These are phyloP conservation scores for Aethes cnicana DNA, from an alignment of 2,888 invertebrate species.

Conservation along the genomic window DNA sequence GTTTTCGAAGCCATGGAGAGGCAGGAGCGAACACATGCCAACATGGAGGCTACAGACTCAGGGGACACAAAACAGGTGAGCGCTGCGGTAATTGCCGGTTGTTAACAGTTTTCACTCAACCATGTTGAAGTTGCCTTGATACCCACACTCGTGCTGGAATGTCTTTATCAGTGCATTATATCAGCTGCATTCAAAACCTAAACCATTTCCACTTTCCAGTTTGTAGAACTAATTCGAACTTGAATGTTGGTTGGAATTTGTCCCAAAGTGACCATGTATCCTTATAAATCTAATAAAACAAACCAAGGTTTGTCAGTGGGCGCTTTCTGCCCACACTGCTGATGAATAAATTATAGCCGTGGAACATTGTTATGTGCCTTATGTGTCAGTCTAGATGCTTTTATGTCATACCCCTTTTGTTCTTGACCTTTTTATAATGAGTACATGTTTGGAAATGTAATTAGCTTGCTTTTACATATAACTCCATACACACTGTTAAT, in stretches of 20 bases:
- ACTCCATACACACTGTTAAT: not conserved
- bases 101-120: slow-evolving; percentile 57
- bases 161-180: slow-evolving; percentile 20
- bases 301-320: slow-evolving; percentile 74
- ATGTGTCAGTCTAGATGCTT: slow-evolving; percentile 59
- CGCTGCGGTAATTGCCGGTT: slow-evolving; percentile 69
- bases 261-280: slow-evolving; percentile 45
- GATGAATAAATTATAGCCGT: slow-evolving; percentile 75
- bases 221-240: slow-evolving; percentile 16
- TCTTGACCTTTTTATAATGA: slow-evolving; percentile 43
- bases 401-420: slow-evolving; percentile 49
- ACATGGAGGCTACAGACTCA: slow-evolving; percentile 84
- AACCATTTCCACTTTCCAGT: too few species aligned
- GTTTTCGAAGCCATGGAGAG: slow-evolving; percentile 76
- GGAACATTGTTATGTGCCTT: slow-evolving; percentile 72
- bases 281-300: slow-evolving; percentile 54
- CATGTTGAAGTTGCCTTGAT: slow-evolving; percentile 48
- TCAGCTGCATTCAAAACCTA: too few species aligned
- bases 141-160: slow-evolving; percentile 37
- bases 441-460: slow-evolving; percentile 31
- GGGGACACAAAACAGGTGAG: slow-evolving; percentile 86
- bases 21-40: slow-evolving; percentile 78
- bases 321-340: slow-evolving; percentile 72
- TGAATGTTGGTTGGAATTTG: slow-evolving; percentile 19
- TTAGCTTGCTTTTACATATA: slow-evolving; percentile 33